Conservation (phyloP, 2,797 vertebrate genomes). For the Apodemus agrarius region DNA sequence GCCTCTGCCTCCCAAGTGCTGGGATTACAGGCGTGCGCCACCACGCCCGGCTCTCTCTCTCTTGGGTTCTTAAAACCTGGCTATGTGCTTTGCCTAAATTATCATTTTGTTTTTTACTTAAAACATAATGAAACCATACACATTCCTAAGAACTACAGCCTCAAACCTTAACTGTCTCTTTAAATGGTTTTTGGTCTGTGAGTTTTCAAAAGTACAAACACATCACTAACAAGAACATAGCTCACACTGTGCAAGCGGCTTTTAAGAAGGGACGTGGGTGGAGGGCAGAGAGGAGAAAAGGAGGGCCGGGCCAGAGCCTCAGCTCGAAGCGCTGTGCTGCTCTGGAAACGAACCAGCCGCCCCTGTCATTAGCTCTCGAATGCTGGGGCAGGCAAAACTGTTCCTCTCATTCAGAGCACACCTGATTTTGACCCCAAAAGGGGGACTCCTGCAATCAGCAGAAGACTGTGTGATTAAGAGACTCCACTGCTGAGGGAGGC, state of each 20-base stretch:
- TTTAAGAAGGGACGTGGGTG: neutral
- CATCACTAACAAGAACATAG: constrained; percentile 56
- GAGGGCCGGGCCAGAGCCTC: neutral
- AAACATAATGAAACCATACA: constrained; percentile 21
- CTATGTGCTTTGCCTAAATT: neutral
- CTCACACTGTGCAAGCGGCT: neutral
- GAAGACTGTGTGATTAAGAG: constrained; percentile 70
- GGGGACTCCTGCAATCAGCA: constrained; percentile 66
- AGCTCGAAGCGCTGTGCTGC: neutral
- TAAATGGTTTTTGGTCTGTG: constrained; percentile 20
- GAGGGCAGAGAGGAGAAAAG: neutral
- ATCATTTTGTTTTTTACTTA: constrained; percentile 41
- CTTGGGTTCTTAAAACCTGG: neutral
- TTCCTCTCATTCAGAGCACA: neutral
- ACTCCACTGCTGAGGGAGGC: constrained; percentile 46
- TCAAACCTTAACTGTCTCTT: constrained; percentile 49
- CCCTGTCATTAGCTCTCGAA: neutral
- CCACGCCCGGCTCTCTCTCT: too few species aligned
- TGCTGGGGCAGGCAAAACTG: neutral
- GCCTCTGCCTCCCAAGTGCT: too few species aligned
- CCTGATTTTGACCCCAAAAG: constrained; percentile 72
- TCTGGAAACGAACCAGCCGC: neutral
- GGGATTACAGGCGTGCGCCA: too few species aligned
- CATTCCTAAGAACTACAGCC: constrained; percentile 8
- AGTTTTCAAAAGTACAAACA: constrained; percentile 58